Conservation (phyloP, 2,113 vertebrate genomes). For the Gymnocephalus cernua region DNA sequence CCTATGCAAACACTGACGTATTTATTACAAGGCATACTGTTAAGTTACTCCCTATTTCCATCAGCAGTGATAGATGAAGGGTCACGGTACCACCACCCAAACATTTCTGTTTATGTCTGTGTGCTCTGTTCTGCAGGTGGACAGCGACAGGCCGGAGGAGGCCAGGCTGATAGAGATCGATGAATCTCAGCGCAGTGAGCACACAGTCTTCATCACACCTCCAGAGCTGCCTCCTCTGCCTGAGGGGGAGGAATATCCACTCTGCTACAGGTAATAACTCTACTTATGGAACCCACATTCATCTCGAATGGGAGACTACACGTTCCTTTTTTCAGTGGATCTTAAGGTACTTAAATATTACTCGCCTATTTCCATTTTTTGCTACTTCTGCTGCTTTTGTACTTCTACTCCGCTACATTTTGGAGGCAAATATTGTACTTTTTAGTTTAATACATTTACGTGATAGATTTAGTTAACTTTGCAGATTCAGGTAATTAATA, state of each 20-base stretch:
- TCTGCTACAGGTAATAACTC: conserved; percentile 90
- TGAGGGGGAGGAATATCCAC: conserved; percentile 91
- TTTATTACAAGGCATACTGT: conserved; percentile 18
- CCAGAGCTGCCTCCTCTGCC: conserved; percentile 94
- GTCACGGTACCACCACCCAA: conserved; percentile 1
- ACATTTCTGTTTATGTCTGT: conserved; percentile 10
- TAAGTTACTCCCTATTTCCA: background rate
- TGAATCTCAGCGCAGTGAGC: conserved; percentile 96
- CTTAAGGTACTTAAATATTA: no score
- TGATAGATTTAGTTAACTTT: no score
- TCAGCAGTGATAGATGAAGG: conserved; percentile 25
- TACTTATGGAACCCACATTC: background rate
- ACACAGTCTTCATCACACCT: conserved; percentile 97
- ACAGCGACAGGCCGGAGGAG: conserved; percentile 90
- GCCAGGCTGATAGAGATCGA: conserved; percentile 93
- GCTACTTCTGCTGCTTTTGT: no score
- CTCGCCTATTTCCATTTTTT: no score
- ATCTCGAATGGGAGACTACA: background rate
- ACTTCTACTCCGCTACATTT: no score
- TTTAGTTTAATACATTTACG: no score
- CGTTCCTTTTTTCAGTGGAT: background rate
- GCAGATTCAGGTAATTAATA: no score
- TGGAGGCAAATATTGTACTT: no score
- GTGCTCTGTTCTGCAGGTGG: conserved; percentile 84
- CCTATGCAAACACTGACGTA: background rate